Evolutionary conservation across 2,113 vertebrate species (phyloP), one percentile per base, ranked within the genome.

Genomic region (Podarcis raffonei): DNA sequence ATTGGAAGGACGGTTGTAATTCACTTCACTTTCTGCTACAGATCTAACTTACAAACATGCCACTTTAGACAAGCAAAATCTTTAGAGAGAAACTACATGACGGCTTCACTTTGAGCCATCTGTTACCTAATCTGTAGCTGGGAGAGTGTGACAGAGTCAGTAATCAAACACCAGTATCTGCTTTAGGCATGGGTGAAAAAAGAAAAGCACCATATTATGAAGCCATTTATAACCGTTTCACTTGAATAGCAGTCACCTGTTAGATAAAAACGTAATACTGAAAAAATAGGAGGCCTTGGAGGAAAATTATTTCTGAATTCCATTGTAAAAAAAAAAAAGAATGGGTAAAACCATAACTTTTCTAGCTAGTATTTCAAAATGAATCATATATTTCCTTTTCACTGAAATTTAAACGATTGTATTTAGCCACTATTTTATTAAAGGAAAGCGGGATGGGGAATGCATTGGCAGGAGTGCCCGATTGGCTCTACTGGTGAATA

Each of bases 51-150:
- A 69, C 25, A 9, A 12, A 20, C 80, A 9, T 22, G 18, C 20
- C 86, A 86, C 7, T 69, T 77, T 35, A 27, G 32, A 82, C 84
- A 89, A 86, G 13, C 78, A 91, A 88, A 53, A 77, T 84, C 87
- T 83, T 76, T 32, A 18, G 80, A 2, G 66, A 79, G 59, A 89
- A 93, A 87, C 2, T 23, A n/a, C 35, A 30, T 32, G 7, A 25
- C 23, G 18, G 57, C 30, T 5, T 84, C 62, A 88, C 62, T 89
- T 25, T 2, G 1, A 93, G 68, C 57, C 9, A 93, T 69, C 69
- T 72, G 0, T 90, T 59, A 87, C 25, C 32, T 75, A 89, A 35
- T 80, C 15, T 65, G 9, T 23, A 23, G 89, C 85, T 92, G 83
- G 48, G 13, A 85, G 0, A 53, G 0, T 25, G 23, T 74, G 74